Evolutionary conservation across 2,113 vertebrate species (phyloP).

Genomic region (Bos taurus): DNA sequence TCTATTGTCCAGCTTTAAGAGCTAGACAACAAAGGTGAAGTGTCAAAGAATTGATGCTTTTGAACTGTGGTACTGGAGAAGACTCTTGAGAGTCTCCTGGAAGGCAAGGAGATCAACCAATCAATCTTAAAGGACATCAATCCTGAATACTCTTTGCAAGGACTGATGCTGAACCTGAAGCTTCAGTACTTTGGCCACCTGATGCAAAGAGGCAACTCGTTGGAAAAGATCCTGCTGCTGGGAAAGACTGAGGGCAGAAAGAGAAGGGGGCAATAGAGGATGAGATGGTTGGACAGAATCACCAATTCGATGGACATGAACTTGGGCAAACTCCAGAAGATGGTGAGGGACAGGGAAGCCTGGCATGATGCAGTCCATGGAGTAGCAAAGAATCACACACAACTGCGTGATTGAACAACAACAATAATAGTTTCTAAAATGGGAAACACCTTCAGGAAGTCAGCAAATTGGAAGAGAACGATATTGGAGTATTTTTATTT

Average conservation of each 20-base stretch:
- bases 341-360: neutral
- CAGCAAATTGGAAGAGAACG: neutral
- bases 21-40: rapidly evolving
- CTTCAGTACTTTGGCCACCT: neutral
- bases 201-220: neutral
- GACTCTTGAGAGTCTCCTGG: neutral
- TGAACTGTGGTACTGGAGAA: neutral
- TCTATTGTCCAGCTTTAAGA: neutral
- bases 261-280: neutral
- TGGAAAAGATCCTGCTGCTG: neutral
- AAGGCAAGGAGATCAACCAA: neutral
- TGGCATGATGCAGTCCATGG: neutral
- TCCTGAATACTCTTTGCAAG: neutral
- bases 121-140: neutral
- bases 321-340: neutral
- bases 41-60: neutral
- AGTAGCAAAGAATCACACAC: rapidly evolving
- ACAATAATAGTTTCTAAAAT: neutral
- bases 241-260: neutral
- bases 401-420: neutral
- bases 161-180: neutral
- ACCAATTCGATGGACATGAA: neutral
- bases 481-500: neutral
- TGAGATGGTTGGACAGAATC: neutral
- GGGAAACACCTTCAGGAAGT: neutral